A percentile compares a stretch with the other conserved stretches of the same genome.
phyloP scores from a whole-genome alignment of 1,140 invertebrate species.

The Daktulosphaira vitifoliae region DNA sequence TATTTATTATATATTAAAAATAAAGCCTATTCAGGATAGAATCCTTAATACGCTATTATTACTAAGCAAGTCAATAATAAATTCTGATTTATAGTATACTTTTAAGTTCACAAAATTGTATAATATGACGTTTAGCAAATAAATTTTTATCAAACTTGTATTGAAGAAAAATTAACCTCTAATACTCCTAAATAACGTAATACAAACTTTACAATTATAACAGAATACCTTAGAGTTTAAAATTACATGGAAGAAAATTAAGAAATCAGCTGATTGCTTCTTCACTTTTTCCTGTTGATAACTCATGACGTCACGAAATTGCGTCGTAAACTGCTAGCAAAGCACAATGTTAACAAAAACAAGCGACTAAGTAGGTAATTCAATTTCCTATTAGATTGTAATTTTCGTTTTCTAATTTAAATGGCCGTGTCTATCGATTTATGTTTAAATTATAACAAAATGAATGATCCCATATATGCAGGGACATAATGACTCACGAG shows the following conservation, averaged over 20 bases:
- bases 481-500: slow-evolving; percentile 19
- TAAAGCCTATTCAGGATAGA: too few species aligned
- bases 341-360: slow-evolving; percentile 1
- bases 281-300: not conserved
- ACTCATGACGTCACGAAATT: slow-evolving; percentile 5
- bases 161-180: too few species aligned
- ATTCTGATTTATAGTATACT: too few species aligned
- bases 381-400: not conserved
- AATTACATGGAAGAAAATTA: not conserved
- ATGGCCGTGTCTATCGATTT: slow-evolving; percentile 9
- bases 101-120: too few species aligned
- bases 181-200: too few species aligned
- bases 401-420: slow-evolving; percentile 8
- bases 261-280: slow-evolving; percentile 5
- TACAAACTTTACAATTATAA: too few species aligned
- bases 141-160: too few species aligned
- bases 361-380: not conserved
- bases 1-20: too few species aligned
- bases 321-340: not conserved
- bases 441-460: not conserved
- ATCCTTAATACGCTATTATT: too few species aligned
- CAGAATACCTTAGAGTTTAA: too few species aligned
- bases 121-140: too few species aligned
- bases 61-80: too few species aligned
- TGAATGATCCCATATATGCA: slow-evolving; percentile 7